Base-by-base conservation (phyloP, 2,797 vertebrate genomes). In the Coranthus polyacanthus region DNA sequence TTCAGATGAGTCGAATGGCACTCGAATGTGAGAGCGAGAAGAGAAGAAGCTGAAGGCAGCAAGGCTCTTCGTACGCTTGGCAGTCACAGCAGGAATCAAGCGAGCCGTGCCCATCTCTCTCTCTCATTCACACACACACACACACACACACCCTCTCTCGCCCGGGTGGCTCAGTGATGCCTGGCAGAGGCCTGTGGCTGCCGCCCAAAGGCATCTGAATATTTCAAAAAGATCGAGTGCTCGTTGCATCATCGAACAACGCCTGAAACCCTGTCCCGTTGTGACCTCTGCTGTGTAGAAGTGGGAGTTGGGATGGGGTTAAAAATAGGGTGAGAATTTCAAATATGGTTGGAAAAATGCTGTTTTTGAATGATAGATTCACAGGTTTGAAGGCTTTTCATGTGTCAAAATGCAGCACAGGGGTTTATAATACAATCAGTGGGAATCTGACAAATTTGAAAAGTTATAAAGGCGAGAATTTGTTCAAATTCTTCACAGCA, bases 21-120 rank as follows among this genome's bases (percentile, higher is more conserved):
- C 53, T 69, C 4, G 42, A 73, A 64, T 53, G 62, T 74, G 64
- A 56, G 53, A 22, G 72, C 5, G 52, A 42, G 41, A 41, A 43
- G 52, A 34, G 32, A 71, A 44, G 67, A 36, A 43, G 82, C 67
- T n/a, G 62, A 68, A 79, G 72, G 46, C 75, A 69, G 84, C 62
- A 7, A 68, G 61, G 39, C 53, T 49, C 57, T 44, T 68, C 45
- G 22, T 44, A 43, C 70, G 61, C 24, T 53, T 71, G 77, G 72
- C 74, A 78, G 72, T 71, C 71, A 2, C 67, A 68, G 84, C 65
- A 49, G 70, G 72, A 78, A 58, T 52, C 54, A 39, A 78, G 67
- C 22, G 66, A 69, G 63, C 50, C 6, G 51, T n/a, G 62, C 46
- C 2, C 55, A 52, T 76, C 73, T 65, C n/a, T n/a, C n/a, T n/a